Evolutionary conservation across 2,113 vertebrate genomes (phyloP), one percentile per base, ranked within the genome.

Genomic region (Eubucco bourcierii): DNA sequence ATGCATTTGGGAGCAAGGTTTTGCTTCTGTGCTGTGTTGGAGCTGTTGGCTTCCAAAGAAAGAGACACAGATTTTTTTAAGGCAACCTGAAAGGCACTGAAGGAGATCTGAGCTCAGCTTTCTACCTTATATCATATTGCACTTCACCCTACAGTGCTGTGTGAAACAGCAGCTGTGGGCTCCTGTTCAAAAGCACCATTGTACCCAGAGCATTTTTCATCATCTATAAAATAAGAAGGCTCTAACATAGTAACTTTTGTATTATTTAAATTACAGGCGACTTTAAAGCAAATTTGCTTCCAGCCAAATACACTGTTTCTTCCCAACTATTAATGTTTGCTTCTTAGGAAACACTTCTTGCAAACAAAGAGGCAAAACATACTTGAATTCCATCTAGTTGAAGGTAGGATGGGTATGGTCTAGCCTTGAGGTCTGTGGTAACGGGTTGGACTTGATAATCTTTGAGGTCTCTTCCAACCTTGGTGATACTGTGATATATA

Each of bases 31-130:
- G 33, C 17, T 58, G 10, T 50, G 59, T 7, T 80, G 37, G 6
- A 79, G 37, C 7, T 59, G 5, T 4, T 39, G 24, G 3, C n/a
- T 50, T 80, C 33, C 27, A 60, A 34, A 79, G 67, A 47, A 1
- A 9, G 10, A 59, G 17, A 50, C 12, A 27, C 31, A 34, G 34
- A 7, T 33, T 1, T 0, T 0, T 37, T 44, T 15, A 12, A 19
- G 44, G 34, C 29, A 77, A 50, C 5, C 5, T 2, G 4, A 14
- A 15, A 34, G 46, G 31, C 2, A 0, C 11, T 2, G 29, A 63
- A 50, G 50, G 63, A 84, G 28, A 75, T 8, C 15, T 29, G 50
- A 88, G 50, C 52, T 84, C 66, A 39, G 19, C 19, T 75, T 90
- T n/a, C 8, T 12, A 5, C 11, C 24, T 66, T 15, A 4, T 10